Evolutionary conservation across 1,140 invertebrate genomes (phyloP).

Genomic region (Venturia canescens): DNA sequence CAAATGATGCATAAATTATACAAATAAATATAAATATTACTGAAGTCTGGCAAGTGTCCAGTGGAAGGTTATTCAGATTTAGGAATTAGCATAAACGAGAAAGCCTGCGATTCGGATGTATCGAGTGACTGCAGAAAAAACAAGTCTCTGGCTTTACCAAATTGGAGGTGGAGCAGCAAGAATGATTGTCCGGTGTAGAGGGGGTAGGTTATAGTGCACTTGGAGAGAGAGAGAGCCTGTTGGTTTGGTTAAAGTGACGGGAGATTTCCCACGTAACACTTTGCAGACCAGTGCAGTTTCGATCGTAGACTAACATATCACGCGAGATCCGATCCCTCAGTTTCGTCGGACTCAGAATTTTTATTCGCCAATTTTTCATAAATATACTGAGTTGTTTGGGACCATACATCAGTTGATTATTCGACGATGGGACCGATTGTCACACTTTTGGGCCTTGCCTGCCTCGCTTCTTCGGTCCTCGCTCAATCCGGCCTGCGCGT

Average conservation of each 20-base stretch:
- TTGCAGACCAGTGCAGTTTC: constrained; percentile 60
- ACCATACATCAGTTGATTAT: not conserved
- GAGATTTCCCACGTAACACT: constrained; percentile 57
- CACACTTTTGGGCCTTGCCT: constrained; percentile 49
- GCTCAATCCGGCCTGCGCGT: constrained; percentile 59
- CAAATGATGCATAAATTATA: not conserved
- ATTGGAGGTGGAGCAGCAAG: not conserved
- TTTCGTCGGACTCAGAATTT: not conserved
- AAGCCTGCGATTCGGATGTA: constrained; percentile 52
- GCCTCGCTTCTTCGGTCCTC: constrained; percentile 27
- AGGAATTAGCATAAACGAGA: constrained; percentile 63
- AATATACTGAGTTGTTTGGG: not conserved
- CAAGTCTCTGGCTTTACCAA: not conserved
- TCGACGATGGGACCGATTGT: constrained; percentile 23
- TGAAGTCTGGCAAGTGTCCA: constrained; percentile 54
- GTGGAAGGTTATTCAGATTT: constrained; percentile 63
- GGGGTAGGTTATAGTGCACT: constrained; percentile 41
- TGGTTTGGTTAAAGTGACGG: constrained; percentile 9
- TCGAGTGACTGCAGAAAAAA: constrained; percentile 49
- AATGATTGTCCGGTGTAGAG: not conserved
- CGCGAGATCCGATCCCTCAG: not conserved
- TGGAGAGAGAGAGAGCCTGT: not conserved
- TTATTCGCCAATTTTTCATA: not conserved
- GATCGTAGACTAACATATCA: constrained; percentile 50
- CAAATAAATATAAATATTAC: not conserved